Base-by-base conservation (phyloP, 2,797 vertebrate species). In the Echiichthys vipera region DNA sequence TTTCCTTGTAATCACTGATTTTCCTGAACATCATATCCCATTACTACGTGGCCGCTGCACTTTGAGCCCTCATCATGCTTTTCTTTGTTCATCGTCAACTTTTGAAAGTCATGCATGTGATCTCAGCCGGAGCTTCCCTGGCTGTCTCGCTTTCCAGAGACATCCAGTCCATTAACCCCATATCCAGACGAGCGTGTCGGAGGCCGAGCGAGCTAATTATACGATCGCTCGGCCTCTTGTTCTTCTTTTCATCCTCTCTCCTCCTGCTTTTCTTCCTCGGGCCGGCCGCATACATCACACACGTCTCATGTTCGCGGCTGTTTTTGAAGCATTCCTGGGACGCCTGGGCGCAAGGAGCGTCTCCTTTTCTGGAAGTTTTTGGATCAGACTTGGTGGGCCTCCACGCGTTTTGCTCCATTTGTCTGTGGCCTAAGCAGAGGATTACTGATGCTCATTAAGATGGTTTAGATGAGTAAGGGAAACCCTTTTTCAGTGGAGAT, bases 311-410 rank as follows among this genome's bases (percentile, higher is more conserved):
- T 80, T 88, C 65, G 29, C 14, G 42, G 76, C 88, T 84, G 81
- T 91, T 89, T 85, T 77, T 86, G 58, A 74, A 74, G 83, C 90
- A 93, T 94, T 95, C 93, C 91, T 63, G 45, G 32, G 83, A 80
- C 71, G 74, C 82, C 68, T 13, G 30, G 64, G 75, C 17, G 37
- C 72, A 79, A 77, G 68, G 75, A 88, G 71, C 10, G 36, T 93
- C 92, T 95, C 94, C 94, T 94, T 95, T 94, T 95, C 90, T 93
- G 94, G 94, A 95, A 94, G 87, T 94, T 87, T 92, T 89, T 67
- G 43, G 57, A 71, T 83, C 81, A 34, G 73, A 80, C 70, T 67
- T 22, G 5, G 58, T 65, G 51, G 78, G 71, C 78, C 53, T 76
- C 68, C 37, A 24, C 54, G 51, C 36, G 65, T 83, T 86, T 85